A percentile compares a stretch with the other conserved stretches of the same genome.
These are phyloP conservation scores for Cremastinae sp. DNA, from an alignment of 2,888 invertebrate genomes.

Conservation along the genomic window DNA sequence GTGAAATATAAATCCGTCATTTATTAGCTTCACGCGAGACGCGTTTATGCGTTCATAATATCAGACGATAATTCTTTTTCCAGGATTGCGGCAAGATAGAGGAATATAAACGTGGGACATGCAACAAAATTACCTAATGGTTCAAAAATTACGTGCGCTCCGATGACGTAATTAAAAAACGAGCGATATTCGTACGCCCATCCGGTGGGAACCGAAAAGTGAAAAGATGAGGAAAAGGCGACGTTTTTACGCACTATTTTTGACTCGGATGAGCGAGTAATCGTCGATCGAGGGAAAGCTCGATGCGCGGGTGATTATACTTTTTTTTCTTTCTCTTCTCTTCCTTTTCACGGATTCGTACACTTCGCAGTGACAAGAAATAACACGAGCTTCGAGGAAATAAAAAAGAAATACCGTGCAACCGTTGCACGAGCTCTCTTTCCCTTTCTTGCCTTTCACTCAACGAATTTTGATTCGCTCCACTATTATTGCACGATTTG, in stretches of 20 bases:
- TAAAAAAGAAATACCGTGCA: not conserved
- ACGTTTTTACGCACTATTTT: conserved; percentile 15
- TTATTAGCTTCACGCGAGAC: no score
- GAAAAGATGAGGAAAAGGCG: no score
- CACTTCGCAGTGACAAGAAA: conserved; percentile 14
- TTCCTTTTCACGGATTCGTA: conserved; percentile 12
- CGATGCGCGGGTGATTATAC: conserved; percentile 3
- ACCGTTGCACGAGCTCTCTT: conserved; percentile 8
- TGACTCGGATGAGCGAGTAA: conserved; percentile 24
- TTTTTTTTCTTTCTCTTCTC: not conserved
- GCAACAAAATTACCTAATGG: conserved; percentile 48
- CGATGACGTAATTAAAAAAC: conserved; percentile 57
- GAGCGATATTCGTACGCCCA: conserved; percentile 34
- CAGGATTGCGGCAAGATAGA: not conserved
- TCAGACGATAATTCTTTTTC: conserved; percentile 8
- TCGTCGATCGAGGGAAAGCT: conserved; percentile 13
- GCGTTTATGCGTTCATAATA: no score
- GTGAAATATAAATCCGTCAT: no score
- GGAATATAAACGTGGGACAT: not conserved
- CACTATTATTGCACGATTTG: conserved; percentile 1
- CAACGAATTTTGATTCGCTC: conserved; percentile 6
- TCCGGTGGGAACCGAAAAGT: conserved; percentile 1
- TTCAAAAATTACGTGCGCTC: conserved; percentile 50
- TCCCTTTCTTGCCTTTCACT: conserved; percentile 33
- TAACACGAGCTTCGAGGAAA: not conserved